Evolutionary conservation across 1,140 invertebrate genomes (phyloP), one percentile per base, ranked within the genome.

Genomic region (Hermatobates lingyangjiaoensis): DNA sequence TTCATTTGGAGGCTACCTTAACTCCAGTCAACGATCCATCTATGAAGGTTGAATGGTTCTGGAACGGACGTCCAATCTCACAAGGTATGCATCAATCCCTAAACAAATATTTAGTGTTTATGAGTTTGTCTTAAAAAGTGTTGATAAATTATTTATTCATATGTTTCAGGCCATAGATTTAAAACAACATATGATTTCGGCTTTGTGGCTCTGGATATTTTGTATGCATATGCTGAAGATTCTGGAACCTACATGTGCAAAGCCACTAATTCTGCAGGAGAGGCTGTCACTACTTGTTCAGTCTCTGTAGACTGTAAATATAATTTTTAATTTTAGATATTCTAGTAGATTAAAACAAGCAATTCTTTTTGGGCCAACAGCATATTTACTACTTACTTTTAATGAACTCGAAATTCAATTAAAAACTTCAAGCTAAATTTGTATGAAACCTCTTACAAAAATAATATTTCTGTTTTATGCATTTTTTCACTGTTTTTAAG

Each of bases 201-300:
- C 53, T 95, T 89, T 65, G 90, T 96, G 5, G 86, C 89, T 48
- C 69, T 97, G 30, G 91, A 96, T 65, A 87, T 98, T 60, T 70
- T 96, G n/a, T 95, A 94, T 68, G 87, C 88, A 39, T 94, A 93
- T 67, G 79, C 87, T 30, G 92, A 96, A 73, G 92, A 96, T 64
- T 85, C 83, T 39, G 88, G 89, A 45, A 90, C 88, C 48, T 97
- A 96, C 65, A 89, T 89, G 77, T 94, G 89, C 68, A 83, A 81
- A 67, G 93, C 92, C 28, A 86, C 80, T 54, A 97, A 97, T 67
- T 76, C 78, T 27, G 79, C 83, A 53, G 93, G 93, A 56, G 86
- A 93, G 75, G 89, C 88, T 58, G 79, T 90, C 30, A 93, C 89
- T 50, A 91, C 87, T 54, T 85, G 84, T 64, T 79, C 80, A 51